These are phyloP conservation scores for Octomys mimax DNA, from an alignment of 2,797 vertebrate species.

Conservation along the genomic window DNA sequence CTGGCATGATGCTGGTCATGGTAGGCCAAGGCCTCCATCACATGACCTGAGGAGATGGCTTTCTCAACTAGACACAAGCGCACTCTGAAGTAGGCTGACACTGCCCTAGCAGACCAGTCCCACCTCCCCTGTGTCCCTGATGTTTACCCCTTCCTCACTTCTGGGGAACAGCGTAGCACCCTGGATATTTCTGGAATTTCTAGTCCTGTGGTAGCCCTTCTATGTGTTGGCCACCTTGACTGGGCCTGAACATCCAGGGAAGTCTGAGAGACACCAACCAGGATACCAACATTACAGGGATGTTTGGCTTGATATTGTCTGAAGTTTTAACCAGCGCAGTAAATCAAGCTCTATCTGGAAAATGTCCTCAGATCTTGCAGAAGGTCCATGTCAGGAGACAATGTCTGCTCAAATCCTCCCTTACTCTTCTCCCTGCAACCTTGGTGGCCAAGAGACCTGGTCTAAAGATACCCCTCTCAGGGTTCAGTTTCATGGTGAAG, in stretches of 20 bases:
- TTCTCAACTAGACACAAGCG: neutral
- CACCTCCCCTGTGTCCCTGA: neutral
- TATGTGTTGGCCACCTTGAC: neutral
- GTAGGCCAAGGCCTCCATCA: neutral
- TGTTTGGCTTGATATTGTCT: neutral
- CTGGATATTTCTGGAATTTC: neutral
- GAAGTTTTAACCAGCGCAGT: neutral
- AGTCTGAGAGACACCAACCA: neutral
- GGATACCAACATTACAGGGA: neutral
- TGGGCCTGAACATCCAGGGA: neutral
- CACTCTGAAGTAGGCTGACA: neutral
- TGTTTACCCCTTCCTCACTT: neutral
- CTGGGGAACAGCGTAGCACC: neutral
- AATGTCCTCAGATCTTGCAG: neutral
- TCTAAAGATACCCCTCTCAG: neutral
- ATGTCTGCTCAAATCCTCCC: neutral
- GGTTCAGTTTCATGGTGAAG: neutral
- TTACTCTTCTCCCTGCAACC: neutral
- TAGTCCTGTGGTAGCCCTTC: neutral
- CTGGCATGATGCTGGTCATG: neutral
- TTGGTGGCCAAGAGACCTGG: neutral
- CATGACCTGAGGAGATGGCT: accelerated
- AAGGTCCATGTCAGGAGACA: neutral
- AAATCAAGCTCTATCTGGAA: neutral
- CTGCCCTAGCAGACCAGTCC: neutral